Evolutionary conservation across 2,888 invertebrate species (phyloP), one percentile per base, ranked within the genome.

Genomic region (Zaprionus lineosus): DNA sequence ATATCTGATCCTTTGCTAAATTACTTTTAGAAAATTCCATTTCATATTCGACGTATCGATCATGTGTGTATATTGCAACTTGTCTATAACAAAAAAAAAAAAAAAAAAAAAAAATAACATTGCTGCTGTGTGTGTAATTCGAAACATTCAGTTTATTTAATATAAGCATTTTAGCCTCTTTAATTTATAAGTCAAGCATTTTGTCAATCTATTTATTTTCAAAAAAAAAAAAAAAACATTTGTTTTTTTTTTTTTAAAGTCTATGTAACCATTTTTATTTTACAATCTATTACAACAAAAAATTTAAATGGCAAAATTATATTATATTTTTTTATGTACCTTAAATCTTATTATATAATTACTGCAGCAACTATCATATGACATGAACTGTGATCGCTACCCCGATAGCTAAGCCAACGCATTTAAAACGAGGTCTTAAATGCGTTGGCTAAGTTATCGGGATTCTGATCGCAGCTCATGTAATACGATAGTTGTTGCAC

Each of bases 181-280:
- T 70, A 60, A 40, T 65, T 79, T 56, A 31, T 82, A 76, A 77
- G 82, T 33, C 59, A 59, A 36, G 43, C 47, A 41, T 53, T 59
- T 77, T 65, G 74, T 58, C 58, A 44, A 65, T 55, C 61, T 84
- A 81, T 84, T 78, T 78, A 77, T 83, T 75, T 61, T 41, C 46
- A 56, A 59, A 43, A 3, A 33, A 12, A 41, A 15, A 24, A 34
- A 37, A 34, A 39, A 28, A 19, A 12, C 7, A 21, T 21, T 24
- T 6, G 21, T 24, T 39, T 24, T 11, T 11, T 33, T 47, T 68
- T 59, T 64, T 37, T 46, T 46, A 50, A 26, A 36, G 37, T 67
- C 24, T 48, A 28, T 15, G 28, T 29, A 40, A 31, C 37, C 19
- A 26, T 24, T n/a, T n/a, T 21, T 8, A 36, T 29, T 59, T 59